Percentiles rank a stretch among this genome's conserved stretches.
Evolutionary conservation across 2,797 vertebrate genomes (phyloP).

Genomic region (Vipera ursinii): DNA sequence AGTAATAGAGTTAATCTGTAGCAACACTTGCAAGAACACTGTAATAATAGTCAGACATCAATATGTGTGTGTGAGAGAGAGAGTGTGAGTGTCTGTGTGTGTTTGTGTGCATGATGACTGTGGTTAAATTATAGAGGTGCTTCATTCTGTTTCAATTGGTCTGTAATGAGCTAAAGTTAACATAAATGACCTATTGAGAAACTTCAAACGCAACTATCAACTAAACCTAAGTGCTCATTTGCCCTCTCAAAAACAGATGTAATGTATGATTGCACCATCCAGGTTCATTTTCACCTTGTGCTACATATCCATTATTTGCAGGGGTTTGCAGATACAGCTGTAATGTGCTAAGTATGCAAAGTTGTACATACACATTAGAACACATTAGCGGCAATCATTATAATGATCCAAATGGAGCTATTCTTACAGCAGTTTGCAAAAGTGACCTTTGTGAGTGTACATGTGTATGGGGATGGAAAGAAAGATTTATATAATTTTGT

Average conservation of each 20-base stretch:
- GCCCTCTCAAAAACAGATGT: conserved; percentile 15
- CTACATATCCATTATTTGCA: neutral
- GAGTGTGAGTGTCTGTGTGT: neutral
- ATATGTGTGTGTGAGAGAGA: neutral
- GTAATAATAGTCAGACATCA: conserved; percentile 13
- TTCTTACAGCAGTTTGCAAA: neutral
- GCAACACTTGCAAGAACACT: neutral
- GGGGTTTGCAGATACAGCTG: conserved; percentile 16
- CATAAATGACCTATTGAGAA: conserved; percentile 12
- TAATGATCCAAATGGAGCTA: neutral
- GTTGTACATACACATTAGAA: conserved; percentile 7
- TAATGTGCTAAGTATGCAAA: conserved; percentile 15
- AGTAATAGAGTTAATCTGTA: neutral
- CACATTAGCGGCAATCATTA: conserved; percentile 12
- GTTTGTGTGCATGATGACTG: neutral
- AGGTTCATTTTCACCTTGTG: neutral
- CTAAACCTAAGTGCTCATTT: neutral
- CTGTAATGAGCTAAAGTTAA: conserved; percentile 25
- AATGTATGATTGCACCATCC: neutral
- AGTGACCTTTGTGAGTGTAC: neutral
- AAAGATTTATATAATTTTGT: neutral
- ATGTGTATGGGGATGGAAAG: neutral
- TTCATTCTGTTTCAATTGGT: conserved; percentile 16
- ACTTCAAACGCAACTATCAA: conserved; percentile 7
- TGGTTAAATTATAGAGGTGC: conserved; percentile 20